A percentile compares a stretch with the other conserved stretches of the same genome.
phyloP scores from a whole-genome alignment of 2,113 vertebrate species.

The Alethe diademata region DNA sequence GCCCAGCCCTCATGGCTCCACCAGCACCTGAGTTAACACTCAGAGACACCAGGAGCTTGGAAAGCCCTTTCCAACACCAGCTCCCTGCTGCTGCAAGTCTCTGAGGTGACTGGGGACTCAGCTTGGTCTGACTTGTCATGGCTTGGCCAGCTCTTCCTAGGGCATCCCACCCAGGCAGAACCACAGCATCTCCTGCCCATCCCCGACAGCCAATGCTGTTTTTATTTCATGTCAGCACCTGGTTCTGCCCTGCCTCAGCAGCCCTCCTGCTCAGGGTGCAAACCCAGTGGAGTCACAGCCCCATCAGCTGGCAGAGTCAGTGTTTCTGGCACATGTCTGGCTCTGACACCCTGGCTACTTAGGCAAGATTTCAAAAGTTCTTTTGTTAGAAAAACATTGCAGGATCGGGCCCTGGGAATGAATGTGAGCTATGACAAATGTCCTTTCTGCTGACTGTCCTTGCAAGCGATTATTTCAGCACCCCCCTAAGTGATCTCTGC shows the following conservation, averaged over 20 bases:
- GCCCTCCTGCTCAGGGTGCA: background rate
- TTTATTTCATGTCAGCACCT: background rate
- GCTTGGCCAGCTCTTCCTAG: background rate
- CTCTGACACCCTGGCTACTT: background rate
- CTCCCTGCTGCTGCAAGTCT: background rate
- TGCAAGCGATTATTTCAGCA: background rate
- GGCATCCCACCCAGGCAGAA: background rate
- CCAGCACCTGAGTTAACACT: background rate
- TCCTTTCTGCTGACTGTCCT: background rate
- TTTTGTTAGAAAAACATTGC: background rate
- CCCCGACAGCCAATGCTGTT: fast-evolving
- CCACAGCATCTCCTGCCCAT: background rate
- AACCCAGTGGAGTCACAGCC: background rate
- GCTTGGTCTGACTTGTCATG: fast-evolving
- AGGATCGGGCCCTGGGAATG: background rate
- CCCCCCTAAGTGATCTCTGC: background rate
- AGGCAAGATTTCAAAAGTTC: background rate
- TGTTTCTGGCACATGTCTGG: background rate
- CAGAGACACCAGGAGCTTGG: background rate
- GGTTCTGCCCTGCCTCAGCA: background rate
- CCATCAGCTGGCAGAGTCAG: fast-evolving
- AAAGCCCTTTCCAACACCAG: background rate
- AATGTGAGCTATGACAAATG: background rate
- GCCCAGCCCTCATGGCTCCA: background rate
- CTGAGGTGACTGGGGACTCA: background rate